These are phyloP conservation scores for Neotoma lepida DNA, from an alignment of 2,113 vertebrate genomes.

Conservation along the genomic window DNA sequence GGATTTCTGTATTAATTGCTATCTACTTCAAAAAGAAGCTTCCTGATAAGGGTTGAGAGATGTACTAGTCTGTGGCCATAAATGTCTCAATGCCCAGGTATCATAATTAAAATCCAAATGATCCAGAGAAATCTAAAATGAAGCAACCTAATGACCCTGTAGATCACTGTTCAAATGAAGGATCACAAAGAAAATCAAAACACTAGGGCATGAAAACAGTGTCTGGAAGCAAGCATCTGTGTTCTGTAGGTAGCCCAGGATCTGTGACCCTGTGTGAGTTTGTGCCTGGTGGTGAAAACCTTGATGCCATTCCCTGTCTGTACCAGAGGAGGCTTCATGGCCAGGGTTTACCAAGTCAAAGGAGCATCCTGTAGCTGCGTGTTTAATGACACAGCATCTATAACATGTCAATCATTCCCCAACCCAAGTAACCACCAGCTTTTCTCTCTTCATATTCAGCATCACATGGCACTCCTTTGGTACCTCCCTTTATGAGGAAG, in stretches of 20 bases:
- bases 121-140: conserved; percentile 18
- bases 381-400: not conserved
- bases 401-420: not conserved
- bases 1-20: not conserved
- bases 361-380: not conserved
- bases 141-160: not conserved
- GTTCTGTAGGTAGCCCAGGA: not conserved
- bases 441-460: not conserved
- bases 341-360: not conserved
- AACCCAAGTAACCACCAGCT: not conserved
- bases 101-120: conserved; percentile 55
- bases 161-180: not conserved
- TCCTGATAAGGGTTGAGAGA: not conserved
- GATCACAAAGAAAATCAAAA: not conserved
- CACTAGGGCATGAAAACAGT: not conserved
- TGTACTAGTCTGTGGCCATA: not conserved
- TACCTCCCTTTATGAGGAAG: not conserved
- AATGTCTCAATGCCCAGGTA: not conserved
- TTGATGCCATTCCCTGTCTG: not conserved
- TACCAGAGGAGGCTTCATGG: not conserved
- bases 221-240: not conserved
- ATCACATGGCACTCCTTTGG: rapidly evolving
- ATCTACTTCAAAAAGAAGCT: not conserved
- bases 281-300: not conserved
- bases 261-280: not conserved